Conservation (phyloP, 1,140 invertebrate species). For the Phenacoccus solenopsis region DNA sequence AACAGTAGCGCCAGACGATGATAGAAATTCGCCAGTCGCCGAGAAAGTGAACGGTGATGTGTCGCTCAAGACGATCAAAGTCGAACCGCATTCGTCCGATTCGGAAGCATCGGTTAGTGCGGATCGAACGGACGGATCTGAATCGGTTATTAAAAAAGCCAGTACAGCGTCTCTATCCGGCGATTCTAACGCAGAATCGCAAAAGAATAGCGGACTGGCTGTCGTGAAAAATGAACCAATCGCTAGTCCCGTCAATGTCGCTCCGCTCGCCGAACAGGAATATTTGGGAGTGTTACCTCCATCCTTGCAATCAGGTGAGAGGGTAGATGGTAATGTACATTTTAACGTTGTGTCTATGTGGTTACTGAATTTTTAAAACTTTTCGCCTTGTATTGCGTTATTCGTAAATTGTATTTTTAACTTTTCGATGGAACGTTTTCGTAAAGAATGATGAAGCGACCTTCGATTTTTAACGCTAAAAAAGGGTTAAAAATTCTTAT, state of each 20-base stretch:
- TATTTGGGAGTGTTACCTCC: not conserved
- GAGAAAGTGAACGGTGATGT: not conserved
- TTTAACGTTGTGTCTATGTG: no score
- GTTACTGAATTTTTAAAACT: no score
- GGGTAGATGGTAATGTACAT: no score
- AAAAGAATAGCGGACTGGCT: not conserved
- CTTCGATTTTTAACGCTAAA: no score
- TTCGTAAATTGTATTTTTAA: no score
- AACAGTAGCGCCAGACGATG: not conserved
- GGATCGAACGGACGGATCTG: not conserved
- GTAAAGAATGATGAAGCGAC: no score
- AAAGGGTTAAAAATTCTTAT: no score
- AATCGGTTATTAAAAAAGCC: constrained; percentile 10
- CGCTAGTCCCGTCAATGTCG: not conserved
- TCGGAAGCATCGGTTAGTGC: not conserved
- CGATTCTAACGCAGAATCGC: not conserved
- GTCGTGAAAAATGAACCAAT: not conserved
- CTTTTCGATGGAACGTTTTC: no score
- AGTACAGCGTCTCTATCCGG: not conserved
- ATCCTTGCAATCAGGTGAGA: not conserved
- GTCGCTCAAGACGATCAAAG: not conserved
- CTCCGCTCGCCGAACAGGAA: not conserved
- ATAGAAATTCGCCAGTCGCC: not conserved
- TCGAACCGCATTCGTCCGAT: not conserved
- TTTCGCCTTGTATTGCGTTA: no score